A percentile compares a stretch with the other conserved stretches of the same genome.
Conservation (phyloP, 2,797 vertebrate species). For the Mus caroli region DNA sequence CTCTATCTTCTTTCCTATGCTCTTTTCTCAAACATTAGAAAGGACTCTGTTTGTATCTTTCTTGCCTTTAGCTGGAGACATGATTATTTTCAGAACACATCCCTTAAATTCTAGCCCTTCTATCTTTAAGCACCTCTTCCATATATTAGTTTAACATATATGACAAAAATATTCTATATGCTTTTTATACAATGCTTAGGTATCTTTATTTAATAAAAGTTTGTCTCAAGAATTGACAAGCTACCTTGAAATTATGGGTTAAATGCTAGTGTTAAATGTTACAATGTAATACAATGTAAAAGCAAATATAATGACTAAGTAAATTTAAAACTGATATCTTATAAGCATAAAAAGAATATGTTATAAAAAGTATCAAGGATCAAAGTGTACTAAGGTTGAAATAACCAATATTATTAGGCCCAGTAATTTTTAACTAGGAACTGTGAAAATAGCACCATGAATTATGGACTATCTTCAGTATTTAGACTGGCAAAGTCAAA, state of each 20-base stretch:
- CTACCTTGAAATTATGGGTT: constrained; percentile 6
- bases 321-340: background rate
- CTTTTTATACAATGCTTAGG: background rate
- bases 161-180: background rate
- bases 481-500: background rate
- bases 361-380: background rate
- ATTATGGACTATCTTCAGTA: constrained; percentile 9
- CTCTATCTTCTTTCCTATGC: background rate
- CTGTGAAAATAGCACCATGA: constrained; percentile 5
- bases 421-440: background rate
- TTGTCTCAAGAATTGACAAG: constrained; percentile 38
- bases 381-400: background rate
- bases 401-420: background rate
- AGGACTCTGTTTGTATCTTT: background rate
- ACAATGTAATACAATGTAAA: background rate
- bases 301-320: background rate
- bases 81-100: background rate
- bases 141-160: background rate
- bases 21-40: background rate
- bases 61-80: background rate
- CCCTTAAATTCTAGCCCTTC: background rate
- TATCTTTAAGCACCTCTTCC: background rate
- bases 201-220: background rate
- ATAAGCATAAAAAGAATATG: background rate
- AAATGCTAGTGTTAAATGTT: background rate